Percentiles rank a stretch among this genome's conserved stretches.
Conservation (phyloP, 2,888 invertebrate species). For the Drosophila mimica region DNA sequence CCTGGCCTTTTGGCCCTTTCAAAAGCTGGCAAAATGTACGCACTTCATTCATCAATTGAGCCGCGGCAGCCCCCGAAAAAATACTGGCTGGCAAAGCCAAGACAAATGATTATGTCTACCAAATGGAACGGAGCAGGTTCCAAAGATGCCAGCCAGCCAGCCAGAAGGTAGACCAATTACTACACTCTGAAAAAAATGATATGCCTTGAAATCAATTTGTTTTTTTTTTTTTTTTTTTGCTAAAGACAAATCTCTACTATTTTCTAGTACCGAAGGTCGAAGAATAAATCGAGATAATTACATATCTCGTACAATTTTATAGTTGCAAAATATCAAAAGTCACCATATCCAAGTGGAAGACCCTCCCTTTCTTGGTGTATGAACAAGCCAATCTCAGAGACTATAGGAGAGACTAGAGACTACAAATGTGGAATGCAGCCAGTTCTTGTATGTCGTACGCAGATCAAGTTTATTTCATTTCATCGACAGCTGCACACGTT, state of each 20-base stretch:
- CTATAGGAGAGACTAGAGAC: not conserved
- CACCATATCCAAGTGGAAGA: not conserved
- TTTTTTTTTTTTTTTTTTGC: not conserved
- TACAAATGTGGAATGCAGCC: too few species aligned
- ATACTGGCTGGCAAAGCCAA: constrained; percentile 48
- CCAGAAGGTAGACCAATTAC: not conserved
- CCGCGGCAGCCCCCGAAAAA: constrained; percentile 37
- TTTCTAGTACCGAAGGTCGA: not conserved
- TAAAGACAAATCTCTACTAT: not conserved
- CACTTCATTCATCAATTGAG: constrained; percentile 78
- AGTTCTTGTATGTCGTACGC: too few species aligned
- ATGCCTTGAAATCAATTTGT: not conserved
- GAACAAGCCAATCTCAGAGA: too few species aligned
- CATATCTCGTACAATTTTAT: not conserved
- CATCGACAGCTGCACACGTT: too few species aligned
- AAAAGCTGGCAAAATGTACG: constrained; percentile 48
- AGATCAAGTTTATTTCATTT: too few species aligned
- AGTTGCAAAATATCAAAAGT: not conserved
- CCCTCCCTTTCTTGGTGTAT: not conserved
- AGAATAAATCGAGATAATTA: not conserved
- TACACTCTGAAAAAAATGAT: not conserved
- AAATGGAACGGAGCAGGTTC: constrained; percentile 2
- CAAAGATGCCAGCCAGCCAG: constrained; percentile 12
- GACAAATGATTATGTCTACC: constrained; percentile 74
- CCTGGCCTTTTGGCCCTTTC: constrained; percentile 61